A percentile compares a stretch with the other conserved stretches of the same genome.
Evolutionary conservation across 1,140 invertebrate genomes (phyloP).

Genomic region (Lerema accius): DNA sequence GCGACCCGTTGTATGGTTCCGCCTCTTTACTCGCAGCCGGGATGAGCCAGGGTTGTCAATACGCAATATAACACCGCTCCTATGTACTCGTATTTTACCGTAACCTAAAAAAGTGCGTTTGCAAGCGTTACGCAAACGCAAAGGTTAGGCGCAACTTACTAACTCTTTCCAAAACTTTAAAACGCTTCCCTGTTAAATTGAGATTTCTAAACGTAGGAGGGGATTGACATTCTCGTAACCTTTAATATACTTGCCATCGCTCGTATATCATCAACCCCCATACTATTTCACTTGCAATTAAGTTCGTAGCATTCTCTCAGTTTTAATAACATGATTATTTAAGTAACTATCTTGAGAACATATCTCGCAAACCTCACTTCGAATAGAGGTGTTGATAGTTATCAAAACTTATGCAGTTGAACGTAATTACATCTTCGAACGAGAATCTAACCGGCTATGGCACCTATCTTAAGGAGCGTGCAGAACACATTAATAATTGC

Average conservation of each 20-base stretch:
- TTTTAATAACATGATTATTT: conserved; percentile 21
- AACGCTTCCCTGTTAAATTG: too few species aligned
- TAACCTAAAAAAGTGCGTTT: too few species aligned
- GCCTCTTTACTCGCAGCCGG: conserved; percentile 59
- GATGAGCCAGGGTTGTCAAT: conserved; percentile 56
- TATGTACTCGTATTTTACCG: too few species aligned
- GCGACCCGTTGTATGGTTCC: conserved; percentile 66
- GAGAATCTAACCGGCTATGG: background rate
- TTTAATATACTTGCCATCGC: too few species aligned
- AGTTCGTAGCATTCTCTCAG: conserved; percentile 10
- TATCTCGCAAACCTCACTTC: conserved; percentile 14
- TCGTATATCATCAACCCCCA: conserved; percentile 49
- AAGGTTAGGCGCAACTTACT: too few species aligned
- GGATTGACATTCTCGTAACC: too few species aligned
- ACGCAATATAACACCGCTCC: conserved; percentile 46
- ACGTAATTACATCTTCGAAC: conserved; percentile 12
- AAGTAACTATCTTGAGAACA: conserved; percentile 22
- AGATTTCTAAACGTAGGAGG: too few species aligned
- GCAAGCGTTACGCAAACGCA: too few species aligned
- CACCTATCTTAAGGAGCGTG: background rate
- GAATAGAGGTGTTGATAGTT: conserved; percentile 17
- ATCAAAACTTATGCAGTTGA: conserved; percentile 15
- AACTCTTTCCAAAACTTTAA: too few species aligned
- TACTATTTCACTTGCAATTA: conserved; percentile 24
- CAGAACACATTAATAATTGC: conserved; percentile 13